Conservation (phyloP, 2,113 vertebrate genomes). For the Microcebus griseorufus region DNA sequence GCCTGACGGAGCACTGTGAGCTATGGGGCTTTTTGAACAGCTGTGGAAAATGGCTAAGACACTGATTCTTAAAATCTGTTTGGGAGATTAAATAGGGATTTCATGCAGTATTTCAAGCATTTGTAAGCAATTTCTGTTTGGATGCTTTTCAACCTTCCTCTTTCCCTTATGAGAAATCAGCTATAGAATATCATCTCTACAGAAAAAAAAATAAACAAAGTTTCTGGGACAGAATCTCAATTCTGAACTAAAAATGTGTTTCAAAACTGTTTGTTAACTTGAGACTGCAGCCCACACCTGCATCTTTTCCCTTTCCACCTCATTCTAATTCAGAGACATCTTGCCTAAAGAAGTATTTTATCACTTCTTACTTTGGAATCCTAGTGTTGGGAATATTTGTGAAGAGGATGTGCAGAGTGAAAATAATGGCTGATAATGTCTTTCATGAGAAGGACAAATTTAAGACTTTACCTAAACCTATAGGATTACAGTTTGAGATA, state of each 20-base stretch:
- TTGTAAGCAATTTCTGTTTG: constrained; percentile 73
- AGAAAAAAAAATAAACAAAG: not conserved
- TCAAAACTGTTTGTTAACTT: constrained; percentile 24
- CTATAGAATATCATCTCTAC: constrained; percentile 46
- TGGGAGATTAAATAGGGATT: constrained; percentile 72
- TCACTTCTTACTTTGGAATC: not conserved
- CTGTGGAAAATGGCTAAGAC: constrained; percentile 68
- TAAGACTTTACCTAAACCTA: not conserved
- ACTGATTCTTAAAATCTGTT: constrained; percentile 62
- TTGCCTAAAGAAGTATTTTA: constrained; percentile 10
- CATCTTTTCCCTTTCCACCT: not conserved
- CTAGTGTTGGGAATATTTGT: not conserved
- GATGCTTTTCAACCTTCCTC: constrained; percentile 60
- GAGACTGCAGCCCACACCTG: not conserved
- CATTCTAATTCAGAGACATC: not conserved
- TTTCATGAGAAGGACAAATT: not conserved
- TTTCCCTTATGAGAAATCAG: constrained; percentile 36
- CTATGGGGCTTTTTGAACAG: constrained; percentile 43
- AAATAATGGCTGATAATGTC: not conserved
- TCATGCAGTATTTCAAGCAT: constrained; percentile 67
- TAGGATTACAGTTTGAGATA: not conserved
- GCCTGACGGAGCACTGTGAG: not conserved
- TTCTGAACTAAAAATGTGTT: constrained; percentile 5
- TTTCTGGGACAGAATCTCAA: constrained; percentile 55
- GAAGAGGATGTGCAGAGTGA: not conserved